phyloP scores from a whole-genome alignment of 2,888 invertebrate species.

The Ormyrus thymus region DNA sequence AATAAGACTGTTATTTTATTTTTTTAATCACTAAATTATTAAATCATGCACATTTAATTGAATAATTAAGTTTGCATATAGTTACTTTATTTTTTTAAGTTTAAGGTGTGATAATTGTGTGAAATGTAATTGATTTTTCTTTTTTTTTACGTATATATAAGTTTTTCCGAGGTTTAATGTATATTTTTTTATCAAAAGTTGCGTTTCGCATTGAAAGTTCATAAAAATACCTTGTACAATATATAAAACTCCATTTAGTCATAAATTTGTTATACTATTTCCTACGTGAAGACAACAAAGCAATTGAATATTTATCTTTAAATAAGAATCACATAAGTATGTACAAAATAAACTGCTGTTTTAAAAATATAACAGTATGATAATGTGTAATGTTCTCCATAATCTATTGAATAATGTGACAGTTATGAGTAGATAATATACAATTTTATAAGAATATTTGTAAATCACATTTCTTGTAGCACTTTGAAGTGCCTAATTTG shows the following conservation, averaged over 20 bases:
- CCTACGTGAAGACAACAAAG: constrained; percentile 23
- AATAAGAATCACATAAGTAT: constrained; percentile 25
- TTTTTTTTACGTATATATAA: constrained; percentile 23
- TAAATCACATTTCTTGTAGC: constrained; percentile 6
- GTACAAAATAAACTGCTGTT: constrained; percentile 30
- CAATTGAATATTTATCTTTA: constrained; percentile 24
- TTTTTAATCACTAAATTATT: constrained; percentile 56
- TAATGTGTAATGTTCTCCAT: constrained; percentile 19
- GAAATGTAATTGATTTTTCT: constrained; percentile 24
- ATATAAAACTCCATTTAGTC: constrained; percentile 42
- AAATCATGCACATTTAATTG: constrained; percentile 45
- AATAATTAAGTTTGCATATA: constrained; percentile 46
- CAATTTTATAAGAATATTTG: constrained; percentile 31
- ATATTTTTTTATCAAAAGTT: constrained; percentile 46
- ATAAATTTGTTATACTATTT: constrained; percentile 38
- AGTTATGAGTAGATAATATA: constrained; percentile 21
- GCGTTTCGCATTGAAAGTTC: constrained; percentile 48
- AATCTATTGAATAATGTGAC: constrained; percentile 36
- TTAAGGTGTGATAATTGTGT: constrained; percentile 44
- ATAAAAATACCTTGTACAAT: constrained; percentile 29
- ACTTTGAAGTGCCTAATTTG: neutral
- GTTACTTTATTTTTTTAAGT: constrained; percentile 40
- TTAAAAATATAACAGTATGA: constrained; percentile 10
- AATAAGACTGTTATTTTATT: constrained; percentile 57
- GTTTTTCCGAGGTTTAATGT: constrained; percentile 26